Conservation (phyloP, 2,113 vertebrate genomes). For the Ramphastos sulfuratus region DNA sequence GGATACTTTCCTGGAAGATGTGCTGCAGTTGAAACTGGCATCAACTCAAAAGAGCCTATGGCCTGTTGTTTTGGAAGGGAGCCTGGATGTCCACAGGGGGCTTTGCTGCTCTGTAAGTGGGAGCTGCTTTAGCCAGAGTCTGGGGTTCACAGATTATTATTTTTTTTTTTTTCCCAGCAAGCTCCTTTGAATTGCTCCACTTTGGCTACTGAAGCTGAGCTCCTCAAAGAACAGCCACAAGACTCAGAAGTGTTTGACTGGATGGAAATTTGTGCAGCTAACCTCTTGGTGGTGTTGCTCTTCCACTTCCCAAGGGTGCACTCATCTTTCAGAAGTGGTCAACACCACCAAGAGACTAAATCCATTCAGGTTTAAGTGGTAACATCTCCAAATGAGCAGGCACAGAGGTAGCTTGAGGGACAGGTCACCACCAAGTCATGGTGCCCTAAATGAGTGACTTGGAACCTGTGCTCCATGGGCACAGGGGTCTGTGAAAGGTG, state of each 20-base stretch:
- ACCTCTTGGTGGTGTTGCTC: not conserved
- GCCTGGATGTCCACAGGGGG: not conserved
- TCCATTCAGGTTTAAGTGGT: not conserved
- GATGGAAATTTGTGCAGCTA: not conserved
- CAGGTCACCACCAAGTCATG: not conserved
- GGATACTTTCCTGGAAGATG: not conserved
- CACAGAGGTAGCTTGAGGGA: not conserved
- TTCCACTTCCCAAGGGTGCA: not conserved
- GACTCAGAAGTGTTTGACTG: not conserved
- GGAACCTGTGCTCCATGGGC: not conserved
- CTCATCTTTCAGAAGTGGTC: not conserved
- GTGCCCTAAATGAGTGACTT: not conserved
- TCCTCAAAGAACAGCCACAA: not conserved
- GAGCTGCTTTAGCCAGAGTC: not conserved
- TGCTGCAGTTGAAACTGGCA: not conserved
- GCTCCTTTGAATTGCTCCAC: not conserved
- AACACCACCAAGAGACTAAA: not conserved
- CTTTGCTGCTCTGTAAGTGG: not conserved
- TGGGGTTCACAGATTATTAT: not conserved
- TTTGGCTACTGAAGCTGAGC: not conserved
- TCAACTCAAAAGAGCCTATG: not conserved
- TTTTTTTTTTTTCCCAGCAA: not conserved
- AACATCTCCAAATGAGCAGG: not conserved
- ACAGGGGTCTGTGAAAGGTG: not conserved
- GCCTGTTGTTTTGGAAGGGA: constrained; percentile 24